A percentile compares a stretch with the other conserved stretches of the same genome.
Evolutionary conservation across 2,797 vertebrate genomes (phyloP).

Genomic region (Chaetophractus vellerosus): DNA sequence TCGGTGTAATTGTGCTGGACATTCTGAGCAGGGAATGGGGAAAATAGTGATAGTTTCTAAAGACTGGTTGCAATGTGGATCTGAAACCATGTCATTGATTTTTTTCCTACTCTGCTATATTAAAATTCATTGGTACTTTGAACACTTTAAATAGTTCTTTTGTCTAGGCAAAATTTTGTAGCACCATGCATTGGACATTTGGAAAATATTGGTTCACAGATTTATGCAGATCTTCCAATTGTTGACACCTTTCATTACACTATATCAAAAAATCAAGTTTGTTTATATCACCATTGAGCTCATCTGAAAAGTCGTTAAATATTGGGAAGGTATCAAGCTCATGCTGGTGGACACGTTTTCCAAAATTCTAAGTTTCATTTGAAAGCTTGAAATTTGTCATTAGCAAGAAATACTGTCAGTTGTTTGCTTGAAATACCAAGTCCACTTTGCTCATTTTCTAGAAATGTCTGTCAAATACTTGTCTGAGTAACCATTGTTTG

Average conservation of each 20-base stretch:
- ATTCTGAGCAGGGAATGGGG: background rate
- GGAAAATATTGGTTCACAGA: background rate
- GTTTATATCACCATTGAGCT: background rate
- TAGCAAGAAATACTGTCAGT: background rate
- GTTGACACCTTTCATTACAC: background rate
- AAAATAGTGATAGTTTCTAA: background rate
- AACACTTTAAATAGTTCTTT: background rate
- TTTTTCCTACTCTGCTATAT: background rate
- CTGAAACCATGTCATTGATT: background rate
- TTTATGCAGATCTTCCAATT: background rate
- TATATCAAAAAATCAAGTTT: background rate
- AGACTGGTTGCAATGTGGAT: background rate
- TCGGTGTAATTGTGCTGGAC: too few relatives aligned
- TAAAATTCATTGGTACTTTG: background rate
- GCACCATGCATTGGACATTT: background rate
- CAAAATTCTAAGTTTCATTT: background rate
- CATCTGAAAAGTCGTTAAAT: background rate
- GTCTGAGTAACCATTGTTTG: background rate
- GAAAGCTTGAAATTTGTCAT: background rate
- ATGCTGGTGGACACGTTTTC: background rate
- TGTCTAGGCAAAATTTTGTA: background rate
- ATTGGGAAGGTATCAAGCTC: background rate
- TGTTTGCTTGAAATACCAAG: background rate
- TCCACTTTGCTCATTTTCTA: background rate
- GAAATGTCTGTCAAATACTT: background rate